Evolutionary conservation across 2,113 vertebrate species (phyloP).

Genomic region (Anser brachyrhynchus): DNA sequence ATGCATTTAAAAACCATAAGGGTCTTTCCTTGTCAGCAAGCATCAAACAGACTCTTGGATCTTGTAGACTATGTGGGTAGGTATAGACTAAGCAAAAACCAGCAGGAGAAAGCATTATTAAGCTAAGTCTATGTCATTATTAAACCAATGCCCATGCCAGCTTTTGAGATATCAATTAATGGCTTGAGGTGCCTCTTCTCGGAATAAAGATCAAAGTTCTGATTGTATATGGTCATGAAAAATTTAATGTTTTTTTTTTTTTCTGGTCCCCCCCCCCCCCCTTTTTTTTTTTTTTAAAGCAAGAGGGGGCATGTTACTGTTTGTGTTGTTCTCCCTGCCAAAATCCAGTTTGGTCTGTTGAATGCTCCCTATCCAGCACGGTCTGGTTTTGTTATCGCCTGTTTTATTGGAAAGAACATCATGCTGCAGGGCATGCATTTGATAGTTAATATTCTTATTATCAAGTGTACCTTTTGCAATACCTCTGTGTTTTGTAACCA

Average conservation of each 20-base stretch:
- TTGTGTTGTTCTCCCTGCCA: slow-evolving; percentile 1
- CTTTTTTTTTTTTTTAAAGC: too few species aligned
- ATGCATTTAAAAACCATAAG: not conserved
- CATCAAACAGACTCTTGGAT: not conserved
- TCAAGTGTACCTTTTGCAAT: not conserved
- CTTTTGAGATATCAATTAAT: not conserved
- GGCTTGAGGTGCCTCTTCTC: not conserved
- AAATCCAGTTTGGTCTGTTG: slow-evolving; percentile 2
- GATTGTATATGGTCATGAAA: not conserved
- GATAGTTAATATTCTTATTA: not conserved
- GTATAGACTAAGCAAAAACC: not conserved
- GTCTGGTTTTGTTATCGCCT: not conserved
- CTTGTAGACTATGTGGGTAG: not conserved
- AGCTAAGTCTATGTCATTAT: not conserved
- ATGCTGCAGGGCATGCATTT: not conserved
- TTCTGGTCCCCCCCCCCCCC: not conserved
- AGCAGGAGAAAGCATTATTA: not conserved
- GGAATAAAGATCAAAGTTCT: slow-evolving; percentile 14
- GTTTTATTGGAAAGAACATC: slow-evolving; percentile 29
- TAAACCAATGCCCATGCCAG: not conserved
- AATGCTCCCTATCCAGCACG: not conserved
- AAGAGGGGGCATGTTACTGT: not conserved
- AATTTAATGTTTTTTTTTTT: not conserved
- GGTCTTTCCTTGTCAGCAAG: not conserved
- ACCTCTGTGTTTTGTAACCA: not conserved